Evolutionary conservation across 1,140 invertebrate species (phyloP).

Genomic region (Tigriopus japonicus): DNA sequence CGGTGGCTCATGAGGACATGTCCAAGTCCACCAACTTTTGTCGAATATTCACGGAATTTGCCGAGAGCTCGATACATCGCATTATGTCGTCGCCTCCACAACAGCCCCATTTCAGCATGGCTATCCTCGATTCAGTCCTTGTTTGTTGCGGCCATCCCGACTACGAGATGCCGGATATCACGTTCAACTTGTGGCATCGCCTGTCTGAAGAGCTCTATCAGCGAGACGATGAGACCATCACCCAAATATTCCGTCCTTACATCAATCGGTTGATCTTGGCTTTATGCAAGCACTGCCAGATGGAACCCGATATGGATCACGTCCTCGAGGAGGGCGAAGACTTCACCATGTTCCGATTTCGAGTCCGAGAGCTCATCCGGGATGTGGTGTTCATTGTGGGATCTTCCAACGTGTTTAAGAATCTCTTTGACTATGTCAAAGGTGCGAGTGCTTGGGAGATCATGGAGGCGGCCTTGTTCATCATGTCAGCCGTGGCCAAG

Average conservation of each 20-base stretch:
- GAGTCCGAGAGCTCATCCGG: conserved; percentile 81
- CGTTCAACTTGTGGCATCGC: conserved; percentile 91
- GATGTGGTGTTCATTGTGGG: conserved; percentile 96
- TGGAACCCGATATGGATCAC: conserved; percentile 73
- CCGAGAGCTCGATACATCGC: conserved; percentile 59
- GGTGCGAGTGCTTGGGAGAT: conserved; percentile 61
- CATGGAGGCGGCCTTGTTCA: conserved; percentile 80
- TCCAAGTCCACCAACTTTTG: conserved; percentile 36
- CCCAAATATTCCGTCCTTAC: conserved; percentile 56
- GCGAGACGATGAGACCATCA: conserved; percentile 46
- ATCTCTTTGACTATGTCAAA: conserved; percentile 61
- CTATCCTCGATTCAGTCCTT: conserved; percentile 68
- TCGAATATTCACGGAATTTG: conserved; percentile 80
- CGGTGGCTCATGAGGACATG: conserved; percentile 77
- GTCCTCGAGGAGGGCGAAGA: conserved; percentile 74
- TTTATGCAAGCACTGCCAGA: conserved; percentile 65
- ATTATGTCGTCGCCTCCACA: conserved; percentile 44
- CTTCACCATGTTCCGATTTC: conserved; percentile 63
- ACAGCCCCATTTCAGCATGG: conserved; percentile 44
- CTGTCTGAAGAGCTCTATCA: conserved; percentile 85
- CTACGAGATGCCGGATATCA: conserved; percentile 90
- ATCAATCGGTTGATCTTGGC: conserved; percentile 68
- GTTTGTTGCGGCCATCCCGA: conserved; percentile 89
- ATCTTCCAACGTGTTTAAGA: conserved; percentile 69
- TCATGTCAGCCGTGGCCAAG: conserved; percentile 87